Evolutionary conservation across 1,140 invertebrate species (phyloP), one percentile per base, ranked within the genome.

Genomic region (Cydia splendana): DNA sequence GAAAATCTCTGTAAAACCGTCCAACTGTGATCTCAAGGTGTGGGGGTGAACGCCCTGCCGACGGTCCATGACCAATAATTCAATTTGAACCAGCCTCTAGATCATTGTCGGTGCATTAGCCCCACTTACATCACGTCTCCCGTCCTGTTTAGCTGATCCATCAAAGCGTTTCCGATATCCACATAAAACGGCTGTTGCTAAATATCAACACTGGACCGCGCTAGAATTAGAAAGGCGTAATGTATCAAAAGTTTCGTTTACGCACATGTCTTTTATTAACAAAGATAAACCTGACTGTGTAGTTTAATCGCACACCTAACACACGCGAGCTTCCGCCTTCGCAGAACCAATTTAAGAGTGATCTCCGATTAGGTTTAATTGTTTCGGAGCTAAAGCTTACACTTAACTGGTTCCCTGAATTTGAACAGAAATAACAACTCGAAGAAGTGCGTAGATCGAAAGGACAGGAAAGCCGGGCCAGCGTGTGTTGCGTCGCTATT

Each of bases 81-180:
- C 9, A 62, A 62, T 62, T 4, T 12, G 7, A 62, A 62, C 10
- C 57, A 12, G 9, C 24, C 57, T 10, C 57, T n/a, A 62, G 7
- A 24, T 24, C 57, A 62, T 62, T 62, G 57, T 62, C 57, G 10
- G 57, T 20, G 18, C 57, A 62, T 62, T 62, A 62, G 9, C 57
- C 57, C 57, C 57, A 53, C 20, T 24, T 62, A 24, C 24, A 62
- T 62, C 57, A 62, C 51, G 51, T 53, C 51, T 53, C 57, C 20
- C 57, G 20, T 62, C 57, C 57, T 62, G 57, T 62, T 62, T 62
- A 62, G 18, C 18, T n/a, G 9, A 24, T 62, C 57, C 57, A 62
- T 62, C 57, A 62, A 62, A 62, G 57, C 57, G 20, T 62, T 24
- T 62, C 57, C 57, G 57, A 62, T 62, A 62, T 62, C 57, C 57